phyloP scores from a whole-genome alignment of 2,797 vertebrate species.

The Hippopotamyrus pictus region DNA sequence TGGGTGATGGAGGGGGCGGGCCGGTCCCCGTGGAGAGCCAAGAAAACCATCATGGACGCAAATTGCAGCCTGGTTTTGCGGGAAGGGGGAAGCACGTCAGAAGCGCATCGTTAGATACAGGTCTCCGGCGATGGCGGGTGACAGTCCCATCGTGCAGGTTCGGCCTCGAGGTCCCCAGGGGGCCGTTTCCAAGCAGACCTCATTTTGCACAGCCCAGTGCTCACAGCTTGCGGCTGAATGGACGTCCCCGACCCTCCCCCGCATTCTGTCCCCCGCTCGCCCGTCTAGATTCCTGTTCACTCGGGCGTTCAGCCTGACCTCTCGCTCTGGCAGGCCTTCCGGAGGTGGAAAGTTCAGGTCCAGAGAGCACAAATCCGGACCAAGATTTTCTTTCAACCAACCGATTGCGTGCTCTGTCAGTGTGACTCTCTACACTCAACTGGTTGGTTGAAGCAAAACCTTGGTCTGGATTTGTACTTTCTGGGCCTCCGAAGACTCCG shows the following conservation, averaged over 20 bases:
- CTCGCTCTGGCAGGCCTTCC: not conserved
- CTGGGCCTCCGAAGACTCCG: too few relatives aligned
- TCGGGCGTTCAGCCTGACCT: not conserved
- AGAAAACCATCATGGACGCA: not conserved
- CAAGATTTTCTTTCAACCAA: not conserved
- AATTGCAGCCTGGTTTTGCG: not conserved
- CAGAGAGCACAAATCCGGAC: not conserved
- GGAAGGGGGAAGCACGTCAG: not conserved
- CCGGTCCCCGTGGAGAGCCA: not conserved
- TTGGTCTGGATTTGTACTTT: not conserved
- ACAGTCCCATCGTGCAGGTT: not conserved
- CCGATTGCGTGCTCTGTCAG: not conserved
- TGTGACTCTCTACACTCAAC: not conserved
- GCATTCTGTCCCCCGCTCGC: not conserved
- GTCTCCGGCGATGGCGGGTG: slow-evolving; percentile 16
- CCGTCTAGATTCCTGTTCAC: not conserved
- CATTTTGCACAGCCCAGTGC: not conserved
- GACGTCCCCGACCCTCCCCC: not conserved
- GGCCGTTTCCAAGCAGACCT: not conserved
- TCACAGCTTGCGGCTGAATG: not conserved
- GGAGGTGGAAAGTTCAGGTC: not conserved
- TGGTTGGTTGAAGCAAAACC: not conserved
- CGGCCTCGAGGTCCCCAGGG: not conserved
- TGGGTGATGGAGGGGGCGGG: not conserved
- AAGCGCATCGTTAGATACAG: not conserved